Evolutionary conservation across 2,113 vertebrate species (phyloP).

Genomic region (Myanophis thanlyinensis): DNA sequence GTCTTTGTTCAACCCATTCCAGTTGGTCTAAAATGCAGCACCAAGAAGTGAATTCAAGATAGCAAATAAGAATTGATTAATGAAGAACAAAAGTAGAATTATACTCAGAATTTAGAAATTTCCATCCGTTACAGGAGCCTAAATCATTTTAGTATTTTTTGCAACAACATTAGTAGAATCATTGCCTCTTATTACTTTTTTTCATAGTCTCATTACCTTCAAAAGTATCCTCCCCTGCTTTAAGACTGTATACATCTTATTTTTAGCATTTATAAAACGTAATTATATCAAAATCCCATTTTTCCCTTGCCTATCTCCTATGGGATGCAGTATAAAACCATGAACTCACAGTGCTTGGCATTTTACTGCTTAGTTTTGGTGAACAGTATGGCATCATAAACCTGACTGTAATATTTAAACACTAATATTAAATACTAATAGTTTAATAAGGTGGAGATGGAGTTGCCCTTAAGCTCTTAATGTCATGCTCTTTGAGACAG

Average conservation of each 20-base stretch:
- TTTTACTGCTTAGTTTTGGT: not conserved
- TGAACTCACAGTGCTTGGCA: not conserved
- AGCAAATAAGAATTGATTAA: not conserved
- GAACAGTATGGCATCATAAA: not conserved
- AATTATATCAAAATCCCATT: not conserved
- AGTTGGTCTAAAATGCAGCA: not conserved
- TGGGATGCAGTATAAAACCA: not conserved
- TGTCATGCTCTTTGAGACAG: too few species aligned
- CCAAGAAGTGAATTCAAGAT: too few species aligned
- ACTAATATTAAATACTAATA: not conserved
- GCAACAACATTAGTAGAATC: not conserved
- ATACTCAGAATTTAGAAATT: not conserved
- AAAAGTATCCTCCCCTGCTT: not conserved
- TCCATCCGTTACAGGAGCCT: not conserved
- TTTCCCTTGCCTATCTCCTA: not conserved
- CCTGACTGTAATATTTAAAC: not conserved
- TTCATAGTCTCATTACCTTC: not conserved
- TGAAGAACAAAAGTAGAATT: not conserved
- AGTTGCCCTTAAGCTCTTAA: not conserved
- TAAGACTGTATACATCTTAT: not conserved
- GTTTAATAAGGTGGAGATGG: not conserved
- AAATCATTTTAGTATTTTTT: not conserved
- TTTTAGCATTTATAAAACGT: not conserved
- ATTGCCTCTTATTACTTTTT: not conserved
- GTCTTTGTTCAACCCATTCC: not conserved